phyloP scores from a whole-genome alignment of 2,113 vertebrate genomes.

The Dasyornis broadbenti region DNA sequence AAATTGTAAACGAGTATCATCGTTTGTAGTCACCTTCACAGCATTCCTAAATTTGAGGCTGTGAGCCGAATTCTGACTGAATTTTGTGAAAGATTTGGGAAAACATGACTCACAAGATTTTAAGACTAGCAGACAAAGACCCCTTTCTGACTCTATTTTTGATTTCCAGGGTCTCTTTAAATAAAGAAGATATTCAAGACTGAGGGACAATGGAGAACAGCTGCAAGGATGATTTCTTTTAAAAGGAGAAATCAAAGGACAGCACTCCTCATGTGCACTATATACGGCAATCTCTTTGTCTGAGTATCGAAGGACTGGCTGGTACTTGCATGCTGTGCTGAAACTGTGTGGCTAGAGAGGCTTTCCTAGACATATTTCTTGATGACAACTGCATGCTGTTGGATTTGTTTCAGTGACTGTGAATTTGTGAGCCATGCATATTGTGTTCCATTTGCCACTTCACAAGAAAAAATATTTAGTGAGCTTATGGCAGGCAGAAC shows the following conservation, averaged over 20 bases:
- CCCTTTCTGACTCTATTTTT: conserved; percentile 33
- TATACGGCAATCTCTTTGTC: conserved; percentile 28
- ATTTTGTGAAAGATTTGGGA: conserved; percentile 10
- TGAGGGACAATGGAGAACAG: conserved; percentile 1
- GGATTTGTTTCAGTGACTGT: conserved; percentile 33
- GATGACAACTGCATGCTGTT: conserved; percentile 42
- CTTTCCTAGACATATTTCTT: conserved; percentile 45
- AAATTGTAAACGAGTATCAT: neutral
- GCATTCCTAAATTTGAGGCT: conserved; percentile 14
- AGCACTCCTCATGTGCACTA: neutral
- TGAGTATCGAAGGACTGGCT: conserved; percentile 13
- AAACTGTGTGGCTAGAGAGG: neutral
- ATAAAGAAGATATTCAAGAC: conserved; percentile 25
- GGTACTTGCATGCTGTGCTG: neutral
- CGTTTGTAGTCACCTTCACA: conserved; percentile 26
- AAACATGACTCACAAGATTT: conserved; percentile 42
- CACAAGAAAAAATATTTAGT: conserved; percentile 18
- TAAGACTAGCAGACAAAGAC: conserved; percentile 28
- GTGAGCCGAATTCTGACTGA: conserved; percentile 3
- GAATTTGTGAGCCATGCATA: conserved; percentile 18
- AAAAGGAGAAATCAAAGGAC: conserved; percentile 43
- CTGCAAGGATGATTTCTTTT: conserved; percentile 19
- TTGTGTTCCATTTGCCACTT: conserved; percentile 31
- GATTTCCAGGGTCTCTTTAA: neutral
- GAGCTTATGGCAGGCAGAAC: conserved; percentile 24